A percentile compares a stretch with the other conserved stretches of the same genome.
phyloP scores from a whole-genome alignment of 2,888 invertebrate genomes.

The Drosophila neonasuta region DNA sequence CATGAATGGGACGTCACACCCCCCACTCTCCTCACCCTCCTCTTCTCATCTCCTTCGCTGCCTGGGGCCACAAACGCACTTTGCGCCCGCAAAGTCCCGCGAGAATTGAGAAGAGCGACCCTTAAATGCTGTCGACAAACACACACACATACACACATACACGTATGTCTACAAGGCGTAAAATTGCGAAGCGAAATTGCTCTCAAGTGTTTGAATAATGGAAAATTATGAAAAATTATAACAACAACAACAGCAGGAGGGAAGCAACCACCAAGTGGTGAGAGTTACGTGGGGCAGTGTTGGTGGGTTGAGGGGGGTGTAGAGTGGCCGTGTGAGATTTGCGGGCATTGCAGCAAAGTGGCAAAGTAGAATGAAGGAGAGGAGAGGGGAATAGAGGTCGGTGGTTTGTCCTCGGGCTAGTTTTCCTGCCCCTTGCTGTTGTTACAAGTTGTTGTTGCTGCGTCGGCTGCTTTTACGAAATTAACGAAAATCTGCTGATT shows the following conservation, averaged over 20 bases:
- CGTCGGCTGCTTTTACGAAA: slow-evolving; percentile 62
- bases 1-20: slow-evolving; percentile 38
- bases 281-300: neutral
- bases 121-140: slow-evolving; percentile 52
- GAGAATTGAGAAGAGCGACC: slow-evolving; percentile 57
- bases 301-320: neutral
- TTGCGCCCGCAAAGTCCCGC: slow-evolving; percentile 61
- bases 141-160: slow-evolving; percentile 14
- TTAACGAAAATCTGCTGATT: slow-evolving; percentile 82
- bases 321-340: slow-evolving; percentile 48
- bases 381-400: neutral
- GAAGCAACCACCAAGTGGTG: slow-evolving; percentile 3
- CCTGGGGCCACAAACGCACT: slow-evolving; percentile 68
- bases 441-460: slow-evolving; percentile 25
- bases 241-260: slow-evolving; percentile 51
- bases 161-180: slow-evolving; percentile 30
- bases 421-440: slow-evolving; percentile 5
- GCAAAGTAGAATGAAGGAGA: slow-evolving; percentile 16
- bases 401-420: slow-evolving; percentile 16
- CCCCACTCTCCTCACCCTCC: slow-evolving; percentile 3
- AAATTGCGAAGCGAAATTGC: slow-evolving; percentile 53
- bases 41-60: slow-evolving; percentile 4
- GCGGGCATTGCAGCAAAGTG: slow-evolving; percentile 52
- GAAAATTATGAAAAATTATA: slow-evolving; percentile 77
- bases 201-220: slow-evolving; percentile 76